A percentile compares a stretch with the other conserved stretches of the same genome.
These are phyloP conservation scores for Orchesellides sinensis DNA, from an alignment of 2,888 invertebrate genomes.

Conservation along the genomic window DNA sequence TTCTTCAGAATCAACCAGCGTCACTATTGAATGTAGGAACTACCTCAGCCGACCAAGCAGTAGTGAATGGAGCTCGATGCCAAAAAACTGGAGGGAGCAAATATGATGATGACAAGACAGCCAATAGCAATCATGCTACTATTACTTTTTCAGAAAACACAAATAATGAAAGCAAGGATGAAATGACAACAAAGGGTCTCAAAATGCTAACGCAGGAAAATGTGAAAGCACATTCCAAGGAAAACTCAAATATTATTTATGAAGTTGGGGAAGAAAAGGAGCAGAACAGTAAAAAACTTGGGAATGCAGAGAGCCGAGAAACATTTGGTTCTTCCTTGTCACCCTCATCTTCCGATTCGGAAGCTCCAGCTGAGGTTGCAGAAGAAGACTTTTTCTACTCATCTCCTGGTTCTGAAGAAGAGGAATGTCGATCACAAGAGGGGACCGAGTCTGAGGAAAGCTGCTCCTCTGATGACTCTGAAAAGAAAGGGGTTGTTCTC, in stretches of 20 bases:
- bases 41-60: background rate
- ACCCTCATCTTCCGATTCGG: conserved; percentile 68
- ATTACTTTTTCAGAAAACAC: conserved; percentile 61
- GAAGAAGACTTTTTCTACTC: conserved; percentile 75
- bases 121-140: conserved; percentile 28
- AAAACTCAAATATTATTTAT: conserved; percentile 54
- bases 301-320: conserved; percentile 68
- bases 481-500: conserved; percentile 72
- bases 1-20: conserved; percentile 3
- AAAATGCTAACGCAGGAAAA: conserved; percentile 64
- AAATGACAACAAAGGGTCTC: conserved; percentile 58
- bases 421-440: conserved; percentile 63
- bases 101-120: conserved; percentile 43
- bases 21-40: conserved; percentile 1
- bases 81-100: conserved; percentile 39
- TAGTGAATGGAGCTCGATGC: conserved; percentile 28
- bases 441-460: conserved; percentile 63
- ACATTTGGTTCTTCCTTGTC: conserved; percentile 70
- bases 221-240: conserved; percentile 60
- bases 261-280: conserved; percentile 55
- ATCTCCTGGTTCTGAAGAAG: conserved; percentile 68
- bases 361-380: conserved; percentile 73
- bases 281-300: conserved; percentile 48
- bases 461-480: conserved; percentile 69
- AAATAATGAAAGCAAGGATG: conserved; percentile 51